Conservation (phyloP, 92 coral and sea anemone genomes). For the Phenganax stokvisi region DNA sequence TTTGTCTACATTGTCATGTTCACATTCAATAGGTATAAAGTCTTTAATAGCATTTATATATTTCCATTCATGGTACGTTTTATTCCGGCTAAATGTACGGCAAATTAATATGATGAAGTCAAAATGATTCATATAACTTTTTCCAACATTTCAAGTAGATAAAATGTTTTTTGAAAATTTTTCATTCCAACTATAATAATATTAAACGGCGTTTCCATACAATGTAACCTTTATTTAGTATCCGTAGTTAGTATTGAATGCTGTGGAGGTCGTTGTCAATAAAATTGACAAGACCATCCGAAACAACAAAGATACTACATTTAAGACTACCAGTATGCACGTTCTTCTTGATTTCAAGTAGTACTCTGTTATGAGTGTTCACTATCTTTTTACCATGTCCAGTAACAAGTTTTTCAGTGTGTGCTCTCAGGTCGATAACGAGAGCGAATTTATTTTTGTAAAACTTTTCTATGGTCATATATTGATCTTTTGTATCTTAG, state of each 20-base stretch:
- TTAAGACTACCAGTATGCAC: conserved; percentile 8
- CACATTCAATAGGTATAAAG: background rate
- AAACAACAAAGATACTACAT: conserved; percentile 35
- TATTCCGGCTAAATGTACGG: conserved; percentile 24
- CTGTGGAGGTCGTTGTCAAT: conserved; percentile 17
- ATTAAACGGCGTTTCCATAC: conserved; percentile 31
- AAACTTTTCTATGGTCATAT: conserved; percentile 28
- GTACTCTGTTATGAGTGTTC: conserved; percentile 28
- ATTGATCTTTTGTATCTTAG: conserved; percentile 10
- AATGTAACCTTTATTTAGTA: background rate
- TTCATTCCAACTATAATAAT: conserved; percentile 19
- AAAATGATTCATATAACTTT: conserved; percentile 23
- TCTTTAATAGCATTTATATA: background rate
- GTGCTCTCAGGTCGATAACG: conserved; percentile 33
- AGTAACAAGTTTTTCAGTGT: background rate
- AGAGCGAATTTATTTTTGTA: conserved; percentile 34
- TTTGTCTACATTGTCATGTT: background rate
- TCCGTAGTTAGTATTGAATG: conserved; percentile 43
- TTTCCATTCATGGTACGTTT: conserved; percentile 15
- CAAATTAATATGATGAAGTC: conserved; percentile 32
- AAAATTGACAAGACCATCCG: conserved; percentile 39
- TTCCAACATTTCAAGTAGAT: conserved; percentile 32
- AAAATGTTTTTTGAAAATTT: conserved; percentile 33
- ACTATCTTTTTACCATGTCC: conserved; percentile 8
- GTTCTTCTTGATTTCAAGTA: conserved; percentile 34